Conservation (phyloP, 2,888 invertebrate species). For the Drosophila falleni region DNA sequence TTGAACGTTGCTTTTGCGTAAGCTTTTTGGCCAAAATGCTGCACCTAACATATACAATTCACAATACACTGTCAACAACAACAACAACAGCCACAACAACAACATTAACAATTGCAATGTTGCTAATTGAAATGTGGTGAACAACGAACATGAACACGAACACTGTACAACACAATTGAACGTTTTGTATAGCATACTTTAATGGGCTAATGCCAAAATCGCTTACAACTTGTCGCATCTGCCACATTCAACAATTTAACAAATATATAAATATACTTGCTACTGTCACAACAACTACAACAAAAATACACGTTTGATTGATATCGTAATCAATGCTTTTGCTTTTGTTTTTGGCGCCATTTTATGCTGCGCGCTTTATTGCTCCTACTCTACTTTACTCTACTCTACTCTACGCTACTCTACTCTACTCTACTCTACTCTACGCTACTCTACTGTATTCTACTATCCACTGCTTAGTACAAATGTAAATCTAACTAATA, state of each 20-base stretch:
- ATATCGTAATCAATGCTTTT: constrained; percentile 76
- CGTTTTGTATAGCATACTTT: constrained; percentile 73
- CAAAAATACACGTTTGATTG: constrained; percentile 60
- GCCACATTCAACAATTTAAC: constrained; percentile 20
- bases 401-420: constrained; percentile 34
- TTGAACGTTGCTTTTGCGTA: constrained; percentile 51
- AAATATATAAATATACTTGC: constrained; percentile 12
- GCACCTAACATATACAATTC: constrained; percentile 39
- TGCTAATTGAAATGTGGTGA: constrained; percentile 50
- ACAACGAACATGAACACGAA: constrained; percentile 72
- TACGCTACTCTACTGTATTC: constrained; percentile 31
- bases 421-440: constrained; percentile 29
- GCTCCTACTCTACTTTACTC: constrained; percentile 47
- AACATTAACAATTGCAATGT: constrained; percentile 14
- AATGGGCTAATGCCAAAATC: constrained; percentile 61
- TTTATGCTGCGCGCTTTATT: constrained; percentile 67
- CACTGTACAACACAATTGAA: constrained; percentile 61
- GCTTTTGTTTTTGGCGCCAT: constrained; percentile 66
- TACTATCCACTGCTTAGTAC: constrained; percentile 24
- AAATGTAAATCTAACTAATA: constrained; percentile 30
- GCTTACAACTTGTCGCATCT: constrained; percentile 40
- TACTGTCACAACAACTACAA: constrained; percentile 14
- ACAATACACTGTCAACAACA: constrained; percentile 23
- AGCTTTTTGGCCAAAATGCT: constrained; percentile 44
- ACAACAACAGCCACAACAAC: constrained; percentile 33